A percentile compares a stretch with the other conserved stretches of the same genome.
Conservation (phyloP, 2,797 vertebrate species). For the Ctenopoma kingsleyae region DNA sequence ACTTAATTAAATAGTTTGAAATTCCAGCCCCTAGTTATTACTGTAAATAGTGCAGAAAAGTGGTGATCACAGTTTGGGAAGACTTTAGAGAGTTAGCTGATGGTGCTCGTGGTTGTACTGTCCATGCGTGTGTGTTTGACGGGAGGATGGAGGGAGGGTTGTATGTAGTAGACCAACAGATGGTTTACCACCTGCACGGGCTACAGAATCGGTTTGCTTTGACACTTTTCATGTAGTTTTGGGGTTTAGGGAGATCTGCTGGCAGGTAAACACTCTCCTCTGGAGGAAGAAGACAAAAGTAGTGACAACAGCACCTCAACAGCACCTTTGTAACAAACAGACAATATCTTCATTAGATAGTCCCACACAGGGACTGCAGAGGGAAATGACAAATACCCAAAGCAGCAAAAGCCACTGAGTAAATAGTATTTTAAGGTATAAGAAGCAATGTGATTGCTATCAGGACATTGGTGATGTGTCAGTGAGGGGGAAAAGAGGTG, state of each 20-base stretch:
- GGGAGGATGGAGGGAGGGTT: neutral
- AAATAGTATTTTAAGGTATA: conserved; percentile 8
- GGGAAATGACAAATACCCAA: conserved; percentile 22
- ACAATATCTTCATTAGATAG: conserved; percentile 36
- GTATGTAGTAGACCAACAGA: conserved; percentile 28
- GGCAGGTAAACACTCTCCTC: conserved; percentile 43
- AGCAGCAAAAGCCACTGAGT: conserved; percentile 16
- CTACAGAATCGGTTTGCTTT: conserved; percentile 20
- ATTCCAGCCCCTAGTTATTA: conserved; percentile 11
- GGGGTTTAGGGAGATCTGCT: conserved; percentile 18
- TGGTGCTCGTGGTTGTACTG: conserved; percentile 26
- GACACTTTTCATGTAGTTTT: conserved; percentile 18
- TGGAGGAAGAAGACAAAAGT: conserved; percentile 24
- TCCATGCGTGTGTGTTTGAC: neutral
- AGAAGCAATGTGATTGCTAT: conserved; percentile 4
- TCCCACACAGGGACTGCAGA: conserved; percentile 11
- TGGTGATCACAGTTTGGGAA: conserved; percentile 70
- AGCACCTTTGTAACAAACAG: conserved; percentile 26
- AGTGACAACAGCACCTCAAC: conserved; percentile 20
- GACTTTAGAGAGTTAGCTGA: conserved; percentile 53
- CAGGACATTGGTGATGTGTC: neutral
- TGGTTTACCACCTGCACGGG: conserved; percentile 37
- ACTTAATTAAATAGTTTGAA: conserved; percentile 1
- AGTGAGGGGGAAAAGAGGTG: neutral
- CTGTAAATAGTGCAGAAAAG: conserved; percentile 62